These are phyloP conservation scores for Calyptomena viridis DNA, from an alignment of 2,113 vertebrate species.

Conservation along the genomic window DNA sequence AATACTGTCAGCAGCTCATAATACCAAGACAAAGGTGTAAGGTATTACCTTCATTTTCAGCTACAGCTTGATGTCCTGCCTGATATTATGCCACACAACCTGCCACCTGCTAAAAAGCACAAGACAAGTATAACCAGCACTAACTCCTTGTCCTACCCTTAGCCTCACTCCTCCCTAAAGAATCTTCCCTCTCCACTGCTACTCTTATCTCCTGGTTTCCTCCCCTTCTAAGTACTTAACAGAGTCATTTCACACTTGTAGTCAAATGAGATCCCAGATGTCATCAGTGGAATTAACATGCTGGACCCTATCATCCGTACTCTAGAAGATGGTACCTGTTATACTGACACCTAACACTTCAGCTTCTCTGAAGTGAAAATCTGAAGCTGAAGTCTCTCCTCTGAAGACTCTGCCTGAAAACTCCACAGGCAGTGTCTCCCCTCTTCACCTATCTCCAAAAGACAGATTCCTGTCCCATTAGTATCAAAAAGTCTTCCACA, in stretches of 20 bases:
- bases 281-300: rapidly evolving
- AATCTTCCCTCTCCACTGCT: neutral
- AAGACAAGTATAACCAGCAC: neutral
- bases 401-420: neutral
- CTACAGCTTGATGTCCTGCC: neutral
- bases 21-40: neutral
- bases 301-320: neutral
- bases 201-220: neutral
- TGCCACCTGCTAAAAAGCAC: neutral
- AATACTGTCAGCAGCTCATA: neutral
- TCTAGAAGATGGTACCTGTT: neutral
- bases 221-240: neutral
- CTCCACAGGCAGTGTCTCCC: neutral
- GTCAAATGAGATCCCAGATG: neutral
- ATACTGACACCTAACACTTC: neutral
- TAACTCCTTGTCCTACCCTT: neutral
- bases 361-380: neutral
- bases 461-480: neutral
- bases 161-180: neutral
- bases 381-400: neutral
- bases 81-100: neutral
- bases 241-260: neutral
- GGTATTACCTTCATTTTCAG: neutral
- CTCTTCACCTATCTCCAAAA: neutral
- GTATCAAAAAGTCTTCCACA: neutral